Evolutionary conservation across 2,797 vertebrate species (phyloP).

Genomic region (Arrhamphus sclerolepis): DNA sequence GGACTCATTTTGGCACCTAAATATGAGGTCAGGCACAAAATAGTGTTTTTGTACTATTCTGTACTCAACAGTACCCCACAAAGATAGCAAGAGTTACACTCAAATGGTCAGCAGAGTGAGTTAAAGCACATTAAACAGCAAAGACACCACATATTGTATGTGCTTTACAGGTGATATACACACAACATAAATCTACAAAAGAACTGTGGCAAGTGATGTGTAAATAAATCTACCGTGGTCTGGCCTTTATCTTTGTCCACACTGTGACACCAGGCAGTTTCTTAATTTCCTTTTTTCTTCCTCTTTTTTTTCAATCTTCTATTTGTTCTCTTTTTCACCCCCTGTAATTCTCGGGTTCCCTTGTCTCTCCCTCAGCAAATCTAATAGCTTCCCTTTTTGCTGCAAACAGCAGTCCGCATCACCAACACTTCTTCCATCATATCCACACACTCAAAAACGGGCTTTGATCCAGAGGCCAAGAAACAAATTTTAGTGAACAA

Average conservation of each 20-base stretch:
- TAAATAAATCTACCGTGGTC: not conserved
- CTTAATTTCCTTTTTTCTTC: conserved; percentile 16
- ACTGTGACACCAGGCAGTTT: conserved; percentile 11
- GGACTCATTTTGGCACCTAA: too few relatives aligned
- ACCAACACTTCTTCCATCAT: conserved; percentile 25
- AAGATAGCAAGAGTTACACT: not conserved
- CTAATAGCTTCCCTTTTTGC: conserved; percentile 28
- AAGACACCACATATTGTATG: not conserved
- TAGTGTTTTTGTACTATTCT: too few relatives aligned
- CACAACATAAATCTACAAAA: not conserved
- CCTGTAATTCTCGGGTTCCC: conserved; percentile 27
- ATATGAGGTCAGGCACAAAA: too few relatives aligned
- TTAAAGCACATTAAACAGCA: not conserved
- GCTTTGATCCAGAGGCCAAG: conserved; percentile 30
- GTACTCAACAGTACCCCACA: too few relatives aligned
- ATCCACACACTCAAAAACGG: conserved; percentile 27
- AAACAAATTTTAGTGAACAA: conserved; percentile 42
- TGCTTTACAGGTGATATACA: not conserved
- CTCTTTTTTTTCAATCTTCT: conserved; percentile 12
- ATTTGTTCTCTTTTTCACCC: conserved; percentile 17
- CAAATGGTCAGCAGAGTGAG: too few relatives aligned
- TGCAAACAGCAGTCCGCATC: conserved; percentile 21
- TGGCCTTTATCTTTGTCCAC: not conserved
- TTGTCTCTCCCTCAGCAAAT: conserved; percentile 31
- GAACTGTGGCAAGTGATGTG: not conserved